phyloP scores from a whole-genome alignment of 37 sponge, comb jelly and placozoan species.

The Hormiphora californensis region DNA sequence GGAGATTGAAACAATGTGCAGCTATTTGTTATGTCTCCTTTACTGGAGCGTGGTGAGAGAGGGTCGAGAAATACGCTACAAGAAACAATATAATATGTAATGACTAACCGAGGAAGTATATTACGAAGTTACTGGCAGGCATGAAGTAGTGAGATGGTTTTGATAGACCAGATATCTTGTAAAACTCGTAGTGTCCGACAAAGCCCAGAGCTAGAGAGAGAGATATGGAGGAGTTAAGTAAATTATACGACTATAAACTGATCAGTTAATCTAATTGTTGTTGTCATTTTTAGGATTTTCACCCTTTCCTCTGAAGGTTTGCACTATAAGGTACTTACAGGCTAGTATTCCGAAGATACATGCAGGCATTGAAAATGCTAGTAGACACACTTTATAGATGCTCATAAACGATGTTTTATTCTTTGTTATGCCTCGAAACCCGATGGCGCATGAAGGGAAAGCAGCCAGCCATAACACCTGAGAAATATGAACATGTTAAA shows the following conservation, averaged over 20 bases:
- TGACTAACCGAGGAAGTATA: conserved; percentile 21
- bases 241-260: too few species aligned
- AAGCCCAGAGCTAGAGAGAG: not conserved
- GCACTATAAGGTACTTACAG: not conserved
- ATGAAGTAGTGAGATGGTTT: not conserved
- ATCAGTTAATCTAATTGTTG: too few species aligned
- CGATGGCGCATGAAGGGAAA: not conserved
- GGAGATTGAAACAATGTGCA: too few species aligned
- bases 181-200: not conserved
- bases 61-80: too few species aligned
- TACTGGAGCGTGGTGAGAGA: too few species aligned
- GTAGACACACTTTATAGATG: not conserved
- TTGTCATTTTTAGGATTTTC: too few species aligned
- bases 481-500: too few species aligned
- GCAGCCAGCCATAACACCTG: conserved; percentile 35
- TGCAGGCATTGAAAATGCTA: not conserved
- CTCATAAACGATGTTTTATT: not conserved
- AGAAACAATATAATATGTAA: too few species aligned
- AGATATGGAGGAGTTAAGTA: too few species aligned
- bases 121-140: not conserved
- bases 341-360: conserved; percentile 8
- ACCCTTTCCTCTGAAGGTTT: not conserved
- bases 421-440: not conserved
- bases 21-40: too few species aligned
- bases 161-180: not conserved